A percentile compares a stretch with the other conserved stretches of the same genome.
These are phyloP conservation scores for Phortica okadai DNA, from an alignment of 2,888 invertebrate species.

Conservation along the genomic window DNA sequence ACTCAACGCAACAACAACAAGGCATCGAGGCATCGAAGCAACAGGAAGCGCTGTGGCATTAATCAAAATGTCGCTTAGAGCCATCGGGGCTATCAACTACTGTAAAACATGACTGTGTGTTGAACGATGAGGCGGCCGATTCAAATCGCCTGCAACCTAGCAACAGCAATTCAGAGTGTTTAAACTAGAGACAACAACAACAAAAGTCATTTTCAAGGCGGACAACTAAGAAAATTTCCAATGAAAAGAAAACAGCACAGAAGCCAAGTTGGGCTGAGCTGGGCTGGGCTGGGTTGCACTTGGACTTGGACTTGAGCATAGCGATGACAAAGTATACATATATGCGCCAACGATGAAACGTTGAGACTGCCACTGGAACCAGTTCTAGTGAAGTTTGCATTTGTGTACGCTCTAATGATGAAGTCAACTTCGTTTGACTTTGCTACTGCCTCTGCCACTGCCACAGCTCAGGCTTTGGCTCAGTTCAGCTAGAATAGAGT, in stretches of 20 bases:
- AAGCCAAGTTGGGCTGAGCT: background rate
- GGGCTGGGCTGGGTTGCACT: background rate
- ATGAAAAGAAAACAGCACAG: slow-evolving; percentile 8
- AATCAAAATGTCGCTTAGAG: slow-evolving; percentile 31
- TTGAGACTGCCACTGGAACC: slow-evolving; percentile 17
- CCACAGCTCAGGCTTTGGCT: background rate
- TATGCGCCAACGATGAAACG: background rate
- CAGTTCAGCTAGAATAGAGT: no score
- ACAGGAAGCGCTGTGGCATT: slow-evolving; percentile 28
- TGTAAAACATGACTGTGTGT: slow-evolving; percentile 5
- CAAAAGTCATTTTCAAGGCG: slow-evolving; percentile 11
- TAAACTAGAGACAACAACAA: background rate
- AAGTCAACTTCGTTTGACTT: background rate
- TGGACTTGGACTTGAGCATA: background rate
- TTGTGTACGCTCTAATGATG: slow-evolving; percentile 13
- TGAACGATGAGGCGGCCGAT: background rate
- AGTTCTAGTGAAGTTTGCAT: slow-evolving; percentile 17
- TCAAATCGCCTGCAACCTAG: background rate
- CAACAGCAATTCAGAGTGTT: background rate
- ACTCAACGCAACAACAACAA: no score
- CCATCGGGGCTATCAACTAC: slow-evolving; percentile 28
- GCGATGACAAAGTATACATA: slow-evolving; percentile 6
- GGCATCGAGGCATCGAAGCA: background rate
- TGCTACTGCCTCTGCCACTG: background rate
- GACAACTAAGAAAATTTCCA: slow-evolving; percentile 14